These are phyloP conservation scores for Callocephalon fimbriatum DNA, from an alignment of 2,113 vertebrate genomes.

Conservation along the genomic window DNA sequence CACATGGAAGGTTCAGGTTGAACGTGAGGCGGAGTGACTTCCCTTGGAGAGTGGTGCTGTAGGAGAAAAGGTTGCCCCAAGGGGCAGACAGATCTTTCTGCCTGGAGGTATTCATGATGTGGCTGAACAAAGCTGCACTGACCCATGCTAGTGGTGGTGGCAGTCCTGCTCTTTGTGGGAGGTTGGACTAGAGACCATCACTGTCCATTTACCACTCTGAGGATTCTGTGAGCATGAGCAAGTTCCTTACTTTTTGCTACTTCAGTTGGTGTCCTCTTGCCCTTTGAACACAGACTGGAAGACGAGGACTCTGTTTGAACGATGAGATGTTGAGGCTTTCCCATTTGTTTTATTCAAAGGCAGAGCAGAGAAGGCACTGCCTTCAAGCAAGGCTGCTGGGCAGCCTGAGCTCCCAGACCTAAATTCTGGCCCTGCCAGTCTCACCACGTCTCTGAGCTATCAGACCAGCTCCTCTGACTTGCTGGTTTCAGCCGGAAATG, in stretches of 20 bases:
- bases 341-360: not conserved
- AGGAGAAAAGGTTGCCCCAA: not conserved
- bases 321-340: not conserved
- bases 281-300: not conserved
- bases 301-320: not conserved
- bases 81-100: not conserved
- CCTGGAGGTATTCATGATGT: rapidly evolving
- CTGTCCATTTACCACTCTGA: not conserved
- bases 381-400: not conserved
- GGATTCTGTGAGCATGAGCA: not conserved
- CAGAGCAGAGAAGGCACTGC: not conserved
- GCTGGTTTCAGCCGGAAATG: not conserved
- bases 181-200: not conserved
- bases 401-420: not conserved
- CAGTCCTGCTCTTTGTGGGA: not conserved
- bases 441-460: not conserved
- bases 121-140: not conserved
- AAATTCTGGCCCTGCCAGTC: not conserved
- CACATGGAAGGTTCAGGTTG: not conserved
- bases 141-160: not conserved
- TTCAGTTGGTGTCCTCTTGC: not conserved
- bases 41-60: not conserved
- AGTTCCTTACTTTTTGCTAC: not conserved
- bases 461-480: not conserved
- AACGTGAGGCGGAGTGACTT: not conserved